Base-by-base conservation (phyloP, 1,140 invertebrate genomes). In the Catajapyx aquilonaris region DNA sequence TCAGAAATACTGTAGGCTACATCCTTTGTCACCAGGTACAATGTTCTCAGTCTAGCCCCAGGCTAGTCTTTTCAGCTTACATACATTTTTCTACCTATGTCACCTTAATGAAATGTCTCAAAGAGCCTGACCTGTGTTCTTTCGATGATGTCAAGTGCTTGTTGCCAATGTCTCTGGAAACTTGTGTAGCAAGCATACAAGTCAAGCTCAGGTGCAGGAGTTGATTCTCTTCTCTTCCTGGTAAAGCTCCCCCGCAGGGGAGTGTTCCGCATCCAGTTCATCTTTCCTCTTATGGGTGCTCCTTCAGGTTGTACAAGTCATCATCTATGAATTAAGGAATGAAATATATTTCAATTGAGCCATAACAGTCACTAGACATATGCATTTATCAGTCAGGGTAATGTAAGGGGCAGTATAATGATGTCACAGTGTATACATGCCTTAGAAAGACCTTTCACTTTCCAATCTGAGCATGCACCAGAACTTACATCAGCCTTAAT, bases 111-210 rank as follows among this genome's bases (percentile, higher is more conserved):
- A n/a, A n/a, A n/a, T n/a, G n/a, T n/a, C n/a, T n/a, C n/a, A n/a
- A n/a, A 11, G 25, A 17, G 31, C 42, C 49, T 57, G 52, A 71
- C 69, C 56, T 66, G 60, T 35, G 69, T 73, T 40, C 71, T 66
- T 37, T 66, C 57, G 43, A 90, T 87, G 36, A 93, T 85, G 45
- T 79, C 76, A 45, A 74, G 59, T 7, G 80, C 81, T 52, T 93
- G 85, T 51, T 86, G 76, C 86, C 88, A 96, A 54, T 94, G 88
- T 56, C 83, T 84, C 47, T 77, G 76, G 60, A 95, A 95, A 48
- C 86, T 87, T 50, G 84, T 83, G 49, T 84, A 83, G 52, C 80
- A 84, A 7, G 81, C 81, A 20, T 72, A 68, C 0, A 77, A 76
- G 62, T 86, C 80, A 44, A 61, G 59, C 40, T 65, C 59, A 0